Conservation (phyloP, 2,797 vertebrate genomes). For the Paedocypris micromegethes region DNA sequence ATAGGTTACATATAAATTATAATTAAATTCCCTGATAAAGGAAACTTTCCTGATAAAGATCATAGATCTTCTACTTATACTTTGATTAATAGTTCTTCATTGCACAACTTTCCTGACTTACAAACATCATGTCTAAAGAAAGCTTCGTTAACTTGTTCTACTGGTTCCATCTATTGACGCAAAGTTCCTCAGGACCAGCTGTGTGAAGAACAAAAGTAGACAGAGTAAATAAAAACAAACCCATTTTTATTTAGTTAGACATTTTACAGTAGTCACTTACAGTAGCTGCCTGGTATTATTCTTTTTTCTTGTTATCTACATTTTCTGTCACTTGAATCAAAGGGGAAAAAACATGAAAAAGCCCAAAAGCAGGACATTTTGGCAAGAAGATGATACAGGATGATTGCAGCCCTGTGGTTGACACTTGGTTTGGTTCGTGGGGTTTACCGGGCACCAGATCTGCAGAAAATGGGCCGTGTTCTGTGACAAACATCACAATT, state of each 20-base stretch:
- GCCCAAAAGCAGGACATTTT: slow-evolving; percentile 65
- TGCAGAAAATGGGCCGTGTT: background rate
- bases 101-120: too few species aligned
- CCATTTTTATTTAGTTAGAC: slow-evolving; percentile 73
- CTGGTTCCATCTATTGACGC: background rate
- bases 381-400: slow-evolving; percentile 56
- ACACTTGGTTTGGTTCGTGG: slow-evolving; percentile 43
- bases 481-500: too few species aligned
- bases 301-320: slow-evolving; percentile 57
- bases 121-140: too few species aligned
- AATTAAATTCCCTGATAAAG: too few species aligned
- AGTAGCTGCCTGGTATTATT: slow-evolving; percentile 76
- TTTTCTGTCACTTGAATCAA: slow-evolving; percentile 62
- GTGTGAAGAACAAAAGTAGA: slow-evolving; percentile 1
- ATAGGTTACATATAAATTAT: too few species aligned
- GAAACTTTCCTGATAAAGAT: too few species aligned
- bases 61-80: too few species aligned
- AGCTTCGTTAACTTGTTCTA: too few species aligned
- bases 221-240: slow-evolving; percentile 59
- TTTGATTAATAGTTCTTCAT: too few species aligned
- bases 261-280: slow-evolving; percentile 75
- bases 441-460: slow-evolving; percentile 21
- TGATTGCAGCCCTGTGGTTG: slow-evolving; percentile 64
- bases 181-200: background rate
- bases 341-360: slow-evolving; percentile 60